A percentile compares a stretch with the other conserved stretches of the same genome.
Conservation (phyloP, 2,113 vertebrate genomes). For the Ancistrus triradiatus region DNA sequence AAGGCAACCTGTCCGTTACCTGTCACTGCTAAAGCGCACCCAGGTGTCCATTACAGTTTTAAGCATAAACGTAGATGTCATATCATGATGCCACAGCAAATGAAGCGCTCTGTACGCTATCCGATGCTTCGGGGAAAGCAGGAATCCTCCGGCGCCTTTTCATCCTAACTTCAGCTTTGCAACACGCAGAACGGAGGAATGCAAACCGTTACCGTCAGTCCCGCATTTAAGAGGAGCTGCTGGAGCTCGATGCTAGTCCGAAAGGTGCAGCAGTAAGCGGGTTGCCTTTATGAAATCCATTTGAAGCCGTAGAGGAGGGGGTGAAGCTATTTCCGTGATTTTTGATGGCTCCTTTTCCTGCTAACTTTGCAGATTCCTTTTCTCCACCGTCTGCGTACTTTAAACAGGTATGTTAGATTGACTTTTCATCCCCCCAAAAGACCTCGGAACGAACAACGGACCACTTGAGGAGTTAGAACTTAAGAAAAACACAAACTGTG, state of each 20-base stretch:
- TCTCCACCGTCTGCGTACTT: conserved; percentile 30
- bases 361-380: conserved; percentile 59
- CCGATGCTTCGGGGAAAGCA: background rate
- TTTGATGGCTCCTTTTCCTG: conserved; percentile 58
- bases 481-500: background rate
- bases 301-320: conserved; percentile 34
- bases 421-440: background rate
- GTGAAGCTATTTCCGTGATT: conserved; percentile 56
- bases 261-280: conserved; percentile 41
- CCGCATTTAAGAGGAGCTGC: too few relatives aligned
- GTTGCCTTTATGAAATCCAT: conserved; percentile 61
- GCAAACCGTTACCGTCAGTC: background rate
- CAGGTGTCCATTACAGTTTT: too few relatives aligned
- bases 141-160: conserved; percentile 27
- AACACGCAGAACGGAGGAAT: background rate
- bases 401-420: conserved; percentile 1
- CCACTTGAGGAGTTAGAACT: background rate
- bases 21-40: too few relatives aligned
- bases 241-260: background rate
- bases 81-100: conserved; percentile 2
- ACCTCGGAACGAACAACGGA: too few relatives aligned
- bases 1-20: too few relatives aligned
- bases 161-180: conserved; percentile 9
- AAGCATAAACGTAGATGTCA: background rate
- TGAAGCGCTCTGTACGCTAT: background rate